These are phyloP conservation scores for Neoascia interrupta DNA, from an alignment of 2,888 invertebrate genomes.

Conservation along the genomic window DNA sequence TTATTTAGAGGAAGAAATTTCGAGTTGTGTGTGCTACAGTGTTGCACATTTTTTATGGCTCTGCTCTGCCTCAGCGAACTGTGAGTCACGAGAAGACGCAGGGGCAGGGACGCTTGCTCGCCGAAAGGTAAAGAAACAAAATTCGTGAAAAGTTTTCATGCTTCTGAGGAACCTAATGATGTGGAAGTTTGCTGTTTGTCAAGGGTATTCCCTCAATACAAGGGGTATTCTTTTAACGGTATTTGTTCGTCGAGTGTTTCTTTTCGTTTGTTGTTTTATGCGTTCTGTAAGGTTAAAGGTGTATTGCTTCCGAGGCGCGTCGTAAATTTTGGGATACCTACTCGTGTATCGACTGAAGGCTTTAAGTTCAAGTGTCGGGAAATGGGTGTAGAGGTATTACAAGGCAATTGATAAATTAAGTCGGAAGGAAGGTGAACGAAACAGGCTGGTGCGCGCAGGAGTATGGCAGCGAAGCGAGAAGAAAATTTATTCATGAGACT, in stretches of 20 bases:
- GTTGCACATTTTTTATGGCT: slow-evolving; percentile 36
- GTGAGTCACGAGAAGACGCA: too few relatives aligned
- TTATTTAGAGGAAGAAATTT: slow-evolving; percentile 54
- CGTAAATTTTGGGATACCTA: too few relatives aligned
- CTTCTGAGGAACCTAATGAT: background rate
- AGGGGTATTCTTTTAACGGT: background rate
- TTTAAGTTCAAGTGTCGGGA: too few relatives aligned
- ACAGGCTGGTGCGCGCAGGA: too few relatives aligned
- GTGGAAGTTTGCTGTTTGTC: background rate
- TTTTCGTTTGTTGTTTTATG: background rate
- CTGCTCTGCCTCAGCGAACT: background rate
- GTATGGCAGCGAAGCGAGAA: too few relatives aligned
- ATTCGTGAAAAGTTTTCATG: background rate
- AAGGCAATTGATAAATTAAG: too few relatives aligned
- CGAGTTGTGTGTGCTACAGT: slow-evolving; percentile 28
- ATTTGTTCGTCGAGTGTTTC: background rate
- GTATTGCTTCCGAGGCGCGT: background rate
- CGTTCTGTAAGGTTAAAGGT: background rate
- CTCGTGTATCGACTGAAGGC: too few relatives aligned
- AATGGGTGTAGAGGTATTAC: too few relatives aligned
- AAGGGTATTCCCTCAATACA: background rate
- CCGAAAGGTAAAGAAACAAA: too few relatives aligned
- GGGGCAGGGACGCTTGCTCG: too few relatives aligned
- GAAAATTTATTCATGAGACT: too few relatives aligned
- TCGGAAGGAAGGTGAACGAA: too few relatives aligned